Conservation (phyloP, 53 echinoderm and acorn worm genomes). For the Crossaster papposus region DNA sequence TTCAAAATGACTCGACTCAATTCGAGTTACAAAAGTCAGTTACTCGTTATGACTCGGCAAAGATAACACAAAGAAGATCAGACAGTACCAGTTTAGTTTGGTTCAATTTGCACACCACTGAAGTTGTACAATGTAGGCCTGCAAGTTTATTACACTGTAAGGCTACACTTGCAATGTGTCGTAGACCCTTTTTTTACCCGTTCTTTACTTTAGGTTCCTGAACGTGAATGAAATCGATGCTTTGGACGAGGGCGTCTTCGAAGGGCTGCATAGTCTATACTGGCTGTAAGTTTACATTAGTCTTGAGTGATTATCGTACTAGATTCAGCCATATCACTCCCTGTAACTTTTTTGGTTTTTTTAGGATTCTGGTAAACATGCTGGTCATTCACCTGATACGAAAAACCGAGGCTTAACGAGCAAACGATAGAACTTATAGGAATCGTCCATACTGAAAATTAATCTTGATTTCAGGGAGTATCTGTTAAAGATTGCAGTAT, state of each 20-base stretch:
- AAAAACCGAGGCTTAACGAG: too few relatives aligned
- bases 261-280: slow-evolving; percentile 60
- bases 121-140: too few relatives aligned
- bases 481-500: too few relatives aligned
- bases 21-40: too few relatives aligned
- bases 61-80: too few relatives aligned
- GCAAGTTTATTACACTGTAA: not conserved
- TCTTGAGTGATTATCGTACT: not conserved
- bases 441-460: not conserved
- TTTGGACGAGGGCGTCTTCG: slow-evolving; percentile 60
- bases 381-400: not conserved
- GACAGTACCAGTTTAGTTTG: too few relatives aligned
- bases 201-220: slow-evolving; percentile 57
- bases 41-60: too few relatives aligned
- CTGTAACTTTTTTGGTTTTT: too few relatives aligned
- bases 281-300: slow-evolving; percentile 71
- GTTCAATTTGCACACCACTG: not conserved
- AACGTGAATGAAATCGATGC: slow-evolving; percentile 55
- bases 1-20: too few relatives aligned
- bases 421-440: too few relatives aligned
- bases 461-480: too few relatives aligned
- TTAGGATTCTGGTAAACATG: not conserved
- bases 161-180: not conserved
- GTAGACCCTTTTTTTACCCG: not conserved
- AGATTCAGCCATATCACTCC: too few relatives aligned